Conservation (phyloP, 1,140 invertebrate species). For the Phocides pigmalion region DNA sequence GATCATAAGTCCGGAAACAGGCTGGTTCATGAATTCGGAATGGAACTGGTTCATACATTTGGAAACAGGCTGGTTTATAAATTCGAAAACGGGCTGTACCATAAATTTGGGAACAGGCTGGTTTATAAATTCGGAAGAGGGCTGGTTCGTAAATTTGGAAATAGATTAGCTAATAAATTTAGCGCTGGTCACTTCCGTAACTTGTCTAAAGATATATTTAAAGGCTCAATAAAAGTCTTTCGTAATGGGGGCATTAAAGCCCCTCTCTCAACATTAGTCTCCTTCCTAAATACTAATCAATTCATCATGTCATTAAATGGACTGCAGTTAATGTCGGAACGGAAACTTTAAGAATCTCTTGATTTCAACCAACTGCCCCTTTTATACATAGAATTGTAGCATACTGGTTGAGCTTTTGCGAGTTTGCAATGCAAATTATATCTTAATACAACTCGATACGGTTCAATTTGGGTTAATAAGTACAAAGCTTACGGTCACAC, state of each 20-base stretch:
- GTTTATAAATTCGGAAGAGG: no score
- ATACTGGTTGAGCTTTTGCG: conserved; percentile 54
- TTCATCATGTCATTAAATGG: conserved; percentile 36
- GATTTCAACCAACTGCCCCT: conserved; percentile 69
- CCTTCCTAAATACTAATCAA: conserved; percentile 18
- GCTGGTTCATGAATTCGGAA: no score
- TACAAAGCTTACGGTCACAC: conserved; percentile 42
- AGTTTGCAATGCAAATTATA: conserved; percentile 7
- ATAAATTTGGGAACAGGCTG: no score
- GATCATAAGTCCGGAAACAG: no score
- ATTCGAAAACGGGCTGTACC: no score
- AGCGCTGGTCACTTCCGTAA: no score
- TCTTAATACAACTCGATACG: conserved; percentile 6
- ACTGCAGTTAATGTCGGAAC: conserved; percentile 37
- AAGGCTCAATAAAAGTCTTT: neutral
- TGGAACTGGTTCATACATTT: no score
- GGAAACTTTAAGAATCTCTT: conserved; percentile 63
- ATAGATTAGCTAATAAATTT: no score
- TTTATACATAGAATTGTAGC: conserved; percentile 60
- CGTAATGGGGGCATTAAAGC: conserved; percentile 15
- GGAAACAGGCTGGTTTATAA: no score
- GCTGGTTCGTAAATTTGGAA: no score
- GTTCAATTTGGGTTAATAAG: conserved; percentile 29
- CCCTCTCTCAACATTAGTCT: conserved; percentile 19
- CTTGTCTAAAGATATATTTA: no score